Conservation (phyloP, 64 coral and sea anemone species). For the Pocillopora verrucosa region DNA sequence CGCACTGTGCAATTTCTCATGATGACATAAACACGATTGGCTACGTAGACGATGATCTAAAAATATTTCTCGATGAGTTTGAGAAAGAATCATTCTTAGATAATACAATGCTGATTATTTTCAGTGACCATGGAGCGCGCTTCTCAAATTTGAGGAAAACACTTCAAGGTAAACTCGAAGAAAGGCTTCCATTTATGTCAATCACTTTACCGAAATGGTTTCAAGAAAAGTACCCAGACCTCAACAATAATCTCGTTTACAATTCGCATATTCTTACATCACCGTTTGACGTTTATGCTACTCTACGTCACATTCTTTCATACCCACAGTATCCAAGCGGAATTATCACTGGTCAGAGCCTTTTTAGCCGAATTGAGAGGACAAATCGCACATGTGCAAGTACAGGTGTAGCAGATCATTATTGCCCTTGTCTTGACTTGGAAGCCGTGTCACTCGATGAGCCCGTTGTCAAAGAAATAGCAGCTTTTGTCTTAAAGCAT, state of each 20-base stretch:
- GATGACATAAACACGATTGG: constrained; percentile 40
- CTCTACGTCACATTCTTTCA: no score
- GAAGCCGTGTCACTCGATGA: no score
- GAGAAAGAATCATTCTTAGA: constrained; percentile 49
- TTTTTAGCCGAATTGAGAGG: constrained; percentile 36
- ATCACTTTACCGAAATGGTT: constrained; percentile 66
- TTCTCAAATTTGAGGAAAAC: constrained; percentile 34
- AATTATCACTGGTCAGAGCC: constrained; percentile 50
- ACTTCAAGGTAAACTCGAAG: constrained; percentile 75
- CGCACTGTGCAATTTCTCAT: constrained; percentile 54
- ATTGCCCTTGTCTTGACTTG: no score
- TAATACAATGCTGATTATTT: constrained; percentile 46
- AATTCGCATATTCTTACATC: constrained; percentile 48
- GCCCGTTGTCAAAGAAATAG: constrained; percentile 22
- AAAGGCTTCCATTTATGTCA: constrained; percentile 68
- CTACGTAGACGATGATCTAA: constrained; percentile 69
- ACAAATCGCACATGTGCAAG: constrained; percentile 33
- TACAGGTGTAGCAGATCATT: constrained; percentile 57
- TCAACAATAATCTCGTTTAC: constrained; percentile 31
- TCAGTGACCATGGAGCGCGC: constrained; percentile 61
- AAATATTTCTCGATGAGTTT: constrained; percentile 44
- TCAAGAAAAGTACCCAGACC: constrained; percentile 14
- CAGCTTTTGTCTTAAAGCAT: not conserved
- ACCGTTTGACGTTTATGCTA: no score
- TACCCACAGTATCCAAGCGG: no score